Evolutionary conservation across 1,140 invertebrate genomes (phyloP).

Genomic region (Lordiphosa mommai): DNA sequence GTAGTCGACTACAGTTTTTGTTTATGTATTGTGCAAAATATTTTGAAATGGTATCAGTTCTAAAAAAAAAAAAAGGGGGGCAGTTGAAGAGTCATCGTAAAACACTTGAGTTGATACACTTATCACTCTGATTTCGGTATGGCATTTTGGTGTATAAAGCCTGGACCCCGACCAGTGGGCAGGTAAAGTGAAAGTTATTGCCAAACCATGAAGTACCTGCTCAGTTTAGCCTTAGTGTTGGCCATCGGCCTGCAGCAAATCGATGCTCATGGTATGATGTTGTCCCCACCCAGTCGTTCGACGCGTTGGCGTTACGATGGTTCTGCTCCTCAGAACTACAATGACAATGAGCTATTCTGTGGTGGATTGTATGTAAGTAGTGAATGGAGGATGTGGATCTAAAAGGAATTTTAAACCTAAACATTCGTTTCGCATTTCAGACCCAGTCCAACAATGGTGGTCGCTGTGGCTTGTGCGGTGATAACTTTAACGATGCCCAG

Average conservation of each 20-base stretch:
- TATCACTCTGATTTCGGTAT: constrained; percentile 20
- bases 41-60: neutral
- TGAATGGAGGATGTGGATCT: neutral
- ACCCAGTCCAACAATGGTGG: constrained; percentile 79
- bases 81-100: constrained; percentile 48
- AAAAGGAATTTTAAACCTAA: neutral
- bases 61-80: neutral
- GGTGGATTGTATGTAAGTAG: constrained; percentile 83
- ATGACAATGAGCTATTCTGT: constrained; percentile 86
- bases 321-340: constrained; percentile 82
- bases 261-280: constrained; percentile 84
- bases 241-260: constrained; percentile 57
- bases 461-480: constrained; percentile 83
- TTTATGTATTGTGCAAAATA: neutral
- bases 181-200: constrained; percentile 61
- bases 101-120: constrained; percentile 41
- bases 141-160: constrained; percentile 40
- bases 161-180: neutral
- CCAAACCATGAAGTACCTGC: constrained; percentile 49
- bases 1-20: constrained; percentile 15
- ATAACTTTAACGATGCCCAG: constrained; percentile 79
- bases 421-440: constrained; percentile 7
- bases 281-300: constrained; percentile 85
- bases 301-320: constrained; percentile 84
- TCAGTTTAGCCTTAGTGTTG: constrained; percentile 50